Percentiles rank a stretch among this genome's conserved stretches.
phyloP scores from a whole-genome alignment of 1,140 invertebrate species.

The Saccostrea glomerata region DNA sequence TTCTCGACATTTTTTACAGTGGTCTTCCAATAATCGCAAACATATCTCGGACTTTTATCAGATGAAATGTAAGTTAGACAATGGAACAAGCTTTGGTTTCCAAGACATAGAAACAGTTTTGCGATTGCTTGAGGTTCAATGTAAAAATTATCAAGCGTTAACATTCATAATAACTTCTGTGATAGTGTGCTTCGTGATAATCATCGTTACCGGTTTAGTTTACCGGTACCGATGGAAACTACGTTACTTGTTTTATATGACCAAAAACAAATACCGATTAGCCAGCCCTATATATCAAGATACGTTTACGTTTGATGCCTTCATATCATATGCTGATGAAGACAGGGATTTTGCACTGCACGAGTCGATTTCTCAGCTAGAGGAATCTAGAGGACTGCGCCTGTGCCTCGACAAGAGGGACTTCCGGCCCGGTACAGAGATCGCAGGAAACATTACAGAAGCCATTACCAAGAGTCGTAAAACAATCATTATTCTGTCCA shows the following conservation, averaged over 20 bases:
- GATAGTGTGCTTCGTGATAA: neutral
- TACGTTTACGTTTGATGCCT: neutral
- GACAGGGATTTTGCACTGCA: conserved; percentile 56
- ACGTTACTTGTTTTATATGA: conserved; percentile 61
- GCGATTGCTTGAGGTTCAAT: neutral
- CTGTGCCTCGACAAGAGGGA: conserved; percentile 13
- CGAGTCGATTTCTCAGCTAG: conserved; percentile 50
- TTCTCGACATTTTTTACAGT: neutral
- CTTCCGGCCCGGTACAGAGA: no score
- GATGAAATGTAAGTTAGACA: neutral
- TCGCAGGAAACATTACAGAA: conserved; percentile 77
- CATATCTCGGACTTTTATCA: neutral
- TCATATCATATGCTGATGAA: no score
- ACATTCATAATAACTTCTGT: neutral
- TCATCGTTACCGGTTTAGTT: conserved; percentile 3
- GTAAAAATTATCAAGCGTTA: neutral
- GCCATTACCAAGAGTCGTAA: conserved; percentile 83
- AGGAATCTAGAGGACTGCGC: conserved; percentile 47
- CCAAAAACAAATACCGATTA: conserved; percentile 40
- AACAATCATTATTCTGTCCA: conserved; percentile 83
- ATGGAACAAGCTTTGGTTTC: neutral
- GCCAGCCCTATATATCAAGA: conserved; percentile 23
- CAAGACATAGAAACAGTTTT: neutral
- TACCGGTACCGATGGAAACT: conserved; percentile 62
- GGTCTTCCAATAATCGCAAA: neutral